Base-by-base conservation (phyloP, 2,113 vertebrate genomes). In the Xenus cinereus region DNA sequence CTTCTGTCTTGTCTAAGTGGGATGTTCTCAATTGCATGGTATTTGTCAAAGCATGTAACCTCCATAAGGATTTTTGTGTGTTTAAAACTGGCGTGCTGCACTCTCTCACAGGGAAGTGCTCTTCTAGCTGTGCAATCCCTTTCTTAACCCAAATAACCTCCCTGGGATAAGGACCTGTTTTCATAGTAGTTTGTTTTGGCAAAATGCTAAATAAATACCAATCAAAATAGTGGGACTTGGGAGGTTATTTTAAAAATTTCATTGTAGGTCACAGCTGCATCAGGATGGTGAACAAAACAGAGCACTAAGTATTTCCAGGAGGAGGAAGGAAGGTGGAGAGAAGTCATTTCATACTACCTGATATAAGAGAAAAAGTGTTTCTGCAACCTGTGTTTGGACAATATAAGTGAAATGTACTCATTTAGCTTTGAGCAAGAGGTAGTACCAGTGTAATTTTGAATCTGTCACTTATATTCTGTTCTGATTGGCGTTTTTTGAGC, bases 361-460 rank as follows among this genome's bases (percentile, higher is more conserved):
- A 83, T 81, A 48, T 10, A 60, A 83, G 43, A 77, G 35, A 54
- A 90, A 90, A 85, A 90, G 32, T 22, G 4, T 20, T 5, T 75
- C 91, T 80, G 16, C 57, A 75, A 84, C 63, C 26, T 83, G 18
- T 94, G 68, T 94, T 95, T 96, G 94, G 80, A 84, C 81, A 96
- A 91, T 75, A 77, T 50, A 73, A 90, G 48, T 74, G 84, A 95
- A 96, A 83, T 81, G 72, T 87, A 79, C 71, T 91, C 57, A 93
- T 83, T 78, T 91, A 88, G 39, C 39, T 92, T 75, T 95, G 69
- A 96, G 73, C 60, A 92, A 81, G 64, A 48, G 37, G 73, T 64
- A 96, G 71, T 63, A 75, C 83, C 51, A 60, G 59, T 62, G 71
- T 82, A 93, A 97, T 96, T 96, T 97, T 96, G 85, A 87, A 91